A percentile compares a stretch with the other conserved stretches of the same genome.
phyloP scores from a whole-genome alignment of 2,888 invertebrate species.

The Agrochola litura region DNA sequence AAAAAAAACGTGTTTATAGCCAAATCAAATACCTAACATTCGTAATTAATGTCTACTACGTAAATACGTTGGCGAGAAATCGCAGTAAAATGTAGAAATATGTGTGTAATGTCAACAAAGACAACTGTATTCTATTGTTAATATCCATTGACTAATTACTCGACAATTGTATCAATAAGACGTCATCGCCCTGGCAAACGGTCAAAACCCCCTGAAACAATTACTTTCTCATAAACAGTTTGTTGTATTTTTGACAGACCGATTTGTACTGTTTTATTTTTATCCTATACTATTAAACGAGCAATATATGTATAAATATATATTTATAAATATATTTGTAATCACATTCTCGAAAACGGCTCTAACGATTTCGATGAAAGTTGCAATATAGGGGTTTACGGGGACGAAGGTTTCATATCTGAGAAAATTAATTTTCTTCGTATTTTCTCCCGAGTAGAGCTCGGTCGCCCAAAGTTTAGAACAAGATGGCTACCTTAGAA shows the following conservation, averaged over 20 bases:
- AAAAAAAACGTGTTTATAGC: not conserved
- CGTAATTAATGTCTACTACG: constrained; percentile 8
- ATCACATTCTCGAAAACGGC: too few species aligned
- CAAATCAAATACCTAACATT: constrained; percentile 3
- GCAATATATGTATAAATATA: too few species aligned
- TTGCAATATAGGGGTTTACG: too few species aligned
- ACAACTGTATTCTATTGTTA: constrained; percentile 44
- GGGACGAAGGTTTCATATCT: too few species aligned
- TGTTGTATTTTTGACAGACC: constrained; percentile 27
- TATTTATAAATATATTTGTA: too few species aligned
- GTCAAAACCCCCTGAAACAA: constrained; percentile 46
- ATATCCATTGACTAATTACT: constrained; percentile 54
- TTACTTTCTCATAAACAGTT: constrained; percentile 32
- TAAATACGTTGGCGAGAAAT: constrained; percentile 15
- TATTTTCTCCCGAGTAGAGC: too few species aligned
- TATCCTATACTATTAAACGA: too few species aligned
- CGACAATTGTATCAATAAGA: constrained; percentile 64
- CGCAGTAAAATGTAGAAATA: constrained; percentile 14
- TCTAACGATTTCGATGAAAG: too few species aligned
- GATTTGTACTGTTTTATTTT: constrained; percentile 14
- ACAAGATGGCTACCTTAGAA: too few species aligned
- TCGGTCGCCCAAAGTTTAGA: too few species aligned
- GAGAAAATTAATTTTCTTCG: too few species aligned
- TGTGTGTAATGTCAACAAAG: constrained; percentile 37
- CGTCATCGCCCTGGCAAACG: constrained; percentile 56